Percentiles rank a stretch among this genome's conserved stretches.
phyloP scores from a whole-genome alignment of 2,113 vertebrate genomes.

The Lophura nycthemera region DNA sequence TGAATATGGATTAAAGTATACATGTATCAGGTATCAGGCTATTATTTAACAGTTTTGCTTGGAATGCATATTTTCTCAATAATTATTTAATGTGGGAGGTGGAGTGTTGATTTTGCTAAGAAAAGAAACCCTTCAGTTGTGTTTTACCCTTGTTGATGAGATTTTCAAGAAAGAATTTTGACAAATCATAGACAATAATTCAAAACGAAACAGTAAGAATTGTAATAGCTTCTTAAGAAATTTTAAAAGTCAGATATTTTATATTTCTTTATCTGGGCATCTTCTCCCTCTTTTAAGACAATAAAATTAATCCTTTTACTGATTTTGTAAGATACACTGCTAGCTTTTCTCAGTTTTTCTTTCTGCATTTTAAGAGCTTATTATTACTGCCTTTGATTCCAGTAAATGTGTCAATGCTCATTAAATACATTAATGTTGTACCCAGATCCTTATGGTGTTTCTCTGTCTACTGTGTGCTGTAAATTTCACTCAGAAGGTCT shows the following conservation, averaged over 20 bases:
- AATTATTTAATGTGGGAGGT: background rate
- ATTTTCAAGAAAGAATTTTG: background rate
- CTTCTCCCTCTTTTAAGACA: background rate
- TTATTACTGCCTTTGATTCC: background rate
- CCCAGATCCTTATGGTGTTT: background rate
- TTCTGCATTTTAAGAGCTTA: background rate
- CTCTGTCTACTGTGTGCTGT: background rate
- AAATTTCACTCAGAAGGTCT: background rate
- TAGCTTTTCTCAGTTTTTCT: background rate
- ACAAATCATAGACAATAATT: background rate
- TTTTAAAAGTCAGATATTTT: background rate
- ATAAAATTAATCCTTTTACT: background rate
- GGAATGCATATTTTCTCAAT: background rate
- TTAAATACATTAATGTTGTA: background rate
- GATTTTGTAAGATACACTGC: background rate
- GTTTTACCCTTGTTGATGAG: background rate
- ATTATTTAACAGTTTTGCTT: background rate
- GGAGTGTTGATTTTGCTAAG: background rate
- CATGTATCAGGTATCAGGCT: background rate
- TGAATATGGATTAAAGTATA: background rate
- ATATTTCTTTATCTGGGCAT: background rate
- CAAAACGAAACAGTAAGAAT: background rate
- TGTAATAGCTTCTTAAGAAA: background rate
- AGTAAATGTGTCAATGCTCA: background rate
- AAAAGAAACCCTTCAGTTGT: background rate